Evolutionary conservation across 2,888 invertebrate genomes (phyloP), one percentile per base, ranked within the genome.

Genomic region (Macrosoma leucophasiata): DNA sequence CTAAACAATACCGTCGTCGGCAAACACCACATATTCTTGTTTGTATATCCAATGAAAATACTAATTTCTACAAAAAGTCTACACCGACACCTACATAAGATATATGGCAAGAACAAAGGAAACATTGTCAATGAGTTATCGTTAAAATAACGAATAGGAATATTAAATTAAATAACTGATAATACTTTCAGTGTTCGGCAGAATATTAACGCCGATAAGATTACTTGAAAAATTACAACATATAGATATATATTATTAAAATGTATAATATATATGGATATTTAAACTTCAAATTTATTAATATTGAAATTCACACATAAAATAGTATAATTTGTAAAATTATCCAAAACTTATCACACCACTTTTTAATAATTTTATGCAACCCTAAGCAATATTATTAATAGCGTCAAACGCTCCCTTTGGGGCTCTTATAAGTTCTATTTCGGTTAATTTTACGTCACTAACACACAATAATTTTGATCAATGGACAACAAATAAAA

Each of bases 301-400:
- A 72, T 71, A 71, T 72, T 73, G 77, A 77, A 81, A 76, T 77
- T 73, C 74, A 78, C 79, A 81, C 76, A 75, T 71, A 84, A 81
- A 79, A 79, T 81, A 81, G 79, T 81, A 81, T 73, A 81, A 82
- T 79, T 84, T 84, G 84, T 84, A 84, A 84, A 84, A 84, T 81
- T 79, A 82, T 84, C 84, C 77, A 84, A 84, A 84, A 84, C 79
- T 76, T 84, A 84, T 84, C 82, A 84, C 81, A 81, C 79, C 81
- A 81, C 79, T 68, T 77, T 77, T 78, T 70, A 66, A 73, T 70
- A 69, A 63, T 73, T 78, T 81, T 77, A 77, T 81, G 82, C 79
- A 82, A 78, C 71, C 77, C 79, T 81, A 84, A 82, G 82, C 81
- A 74, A 72, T 74, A 77, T 74, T 72, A 75, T 75, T 70, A 75